Evolutionary conservation across 2,888 invertebrate genomes (phyloP).

Genomic region (Pachliopta kotzebuea): DNA sequence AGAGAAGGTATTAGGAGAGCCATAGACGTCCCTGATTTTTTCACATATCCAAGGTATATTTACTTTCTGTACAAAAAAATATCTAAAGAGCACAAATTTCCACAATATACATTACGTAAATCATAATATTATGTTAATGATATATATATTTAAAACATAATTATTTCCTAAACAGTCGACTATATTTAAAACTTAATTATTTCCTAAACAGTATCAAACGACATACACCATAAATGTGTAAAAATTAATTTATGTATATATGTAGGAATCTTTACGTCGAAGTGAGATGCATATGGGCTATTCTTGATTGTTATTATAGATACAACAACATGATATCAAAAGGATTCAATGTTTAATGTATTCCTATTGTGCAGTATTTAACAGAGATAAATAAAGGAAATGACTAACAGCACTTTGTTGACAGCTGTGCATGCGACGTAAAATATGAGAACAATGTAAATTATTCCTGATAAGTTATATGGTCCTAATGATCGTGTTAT

Average conservation of each 20-base stretch:
- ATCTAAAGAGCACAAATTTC: too few relatives aligned
- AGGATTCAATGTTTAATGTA: slow-evolving; percentile 1
- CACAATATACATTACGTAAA: background rate
- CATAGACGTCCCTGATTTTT: too few relatives aligned
- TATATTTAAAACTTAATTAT: background rate
- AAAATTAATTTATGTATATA: slow-evolving; percentile 1
- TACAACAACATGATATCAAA: slow-evolving; percentile 17
- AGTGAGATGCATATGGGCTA: background rate
- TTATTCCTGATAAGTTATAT: background rate
- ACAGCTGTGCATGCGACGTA: background rate
- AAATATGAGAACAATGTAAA: background rate
- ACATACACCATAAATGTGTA: background rate
- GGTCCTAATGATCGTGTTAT: background rate
- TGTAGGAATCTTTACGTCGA: slow-evolving; percentile 3
- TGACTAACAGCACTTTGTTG: slow-evolving; percentile 12
- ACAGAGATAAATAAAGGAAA: slow-evolving; percentile 20
- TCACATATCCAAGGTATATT: too few relatives aligned
- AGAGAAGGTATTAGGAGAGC: too few relatives aligned
- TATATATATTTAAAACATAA: background rate
- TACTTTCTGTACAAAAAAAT: too few relatives aligned
- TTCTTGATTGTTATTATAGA: slow-evolving; percentile 12
- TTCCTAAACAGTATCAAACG: background rate
- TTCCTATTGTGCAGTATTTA: slow-evolving; percentile 1
- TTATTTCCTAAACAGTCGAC: background rate
- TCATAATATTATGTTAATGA: background rate